phyloP scores from a whole-genome alignment of 2,797 vertebrate species.

The Bufotes viridis region DNA sequence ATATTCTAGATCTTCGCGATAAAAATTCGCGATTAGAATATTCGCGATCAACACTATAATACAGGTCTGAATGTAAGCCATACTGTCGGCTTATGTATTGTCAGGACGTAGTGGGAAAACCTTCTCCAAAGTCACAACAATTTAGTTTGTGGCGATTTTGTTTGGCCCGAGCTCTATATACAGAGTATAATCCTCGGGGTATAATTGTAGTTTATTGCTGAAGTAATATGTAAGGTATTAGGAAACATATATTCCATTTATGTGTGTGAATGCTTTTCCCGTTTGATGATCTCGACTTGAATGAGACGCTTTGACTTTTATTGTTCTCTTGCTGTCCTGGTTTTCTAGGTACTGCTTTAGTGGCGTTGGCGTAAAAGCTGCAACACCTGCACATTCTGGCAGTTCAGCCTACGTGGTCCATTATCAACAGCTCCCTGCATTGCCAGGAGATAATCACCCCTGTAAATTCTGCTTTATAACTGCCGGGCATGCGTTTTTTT shows the following conservation, averaged over 20 bases:
- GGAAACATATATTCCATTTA: neutral
- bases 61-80: too few relatives aligned
- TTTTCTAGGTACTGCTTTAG: constrained; percentile 11
- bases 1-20: too few relatives aligned
- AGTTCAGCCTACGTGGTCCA: neutral
- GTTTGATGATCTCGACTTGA: neutral
- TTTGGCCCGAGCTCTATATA: too few relatives aligned
- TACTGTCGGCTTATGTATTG: too few relatives aligned
- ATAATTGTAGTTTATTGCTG: too few relatives aligned
- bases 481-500: neutral
- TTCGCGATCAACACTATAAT: too few relatives aligned
- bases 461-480: constrained; percentile 3
- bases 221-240: neutral
- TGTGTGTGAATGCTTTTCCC: neutral
- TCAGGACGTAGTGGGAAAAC: too few relatives aligned
- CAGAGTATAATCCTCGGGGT: too few relatives aligned
- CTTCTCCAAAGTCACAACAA: too few relatives aligned
- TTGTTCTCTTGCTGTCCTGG: neutral
- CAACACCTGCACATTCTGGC: constrained; percentile 32
- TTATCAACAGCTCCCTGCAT: neutral
- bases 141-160: too few relatives aligned
- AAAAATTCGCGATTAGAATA: too few relatives aligned
- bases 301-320: neutral
- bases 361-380: constrained; percentile 17
- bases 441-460: constrained; percentile 17